Base-by-base conservation (phyloP, 2,113 vertebrate genomes). In the Mus spicilegus region DNA sequence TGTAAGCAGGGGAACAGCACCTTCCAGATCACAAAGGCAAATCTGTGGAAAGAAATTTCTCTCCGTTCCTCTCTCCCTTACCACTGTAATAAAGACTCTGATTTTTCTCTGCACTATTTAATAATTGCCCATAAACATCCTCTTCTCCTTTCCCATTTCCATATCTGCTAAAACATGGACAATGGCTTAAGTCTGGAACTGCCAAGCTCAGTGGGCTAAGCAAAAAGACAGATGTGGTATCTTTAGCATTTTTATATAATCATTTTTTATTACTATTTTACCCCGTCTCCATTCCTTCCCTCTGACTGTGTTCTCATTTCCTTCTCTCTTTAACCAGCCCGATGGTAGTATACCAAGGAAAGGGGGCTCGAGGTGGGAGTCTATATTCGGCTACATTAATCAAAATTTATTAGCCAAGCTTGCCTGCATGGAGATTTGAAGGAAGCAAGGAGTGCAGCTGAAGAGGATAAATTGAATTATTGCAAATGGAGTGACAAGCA, bases 201-300 rank as follows among this genome's bases (percentile, higher is more conserved):
- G 97, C 97, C 97, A 91, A 98, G 97, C 97, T 98, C 96, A 98
- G 96, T 98, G 97, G 97, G 97, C 97, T 98, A 98, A 98, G 98
- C 97, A 97, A 98, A 98, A 98, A 88, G 98, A 98, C 97, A 98
- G 98, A 98, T 99, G 98, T 98, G 98, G 96, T 98, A 98, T 98
- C 97, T 98, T 99, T 99, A 99, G 98, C 98, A 99, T 99, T 98
- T 99, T 99, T 99, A 99, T 99, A 97, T 98, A 98, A 99, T 99
- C 99, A 98, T 97, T 98, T 98, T 98, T 98, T 98, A 98, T 99
- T 99, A 97, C 98, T 98, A 87, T 98, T 98, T 98, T 98, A 97
- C 94, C 90, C 95, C 96, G 70, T 97, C 97, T 98, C 92, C 96
- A 85, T 97, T 98, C 95, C 96, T 24, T 84, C 24, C 81, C n/a